A percentile compares a stretch with the other conserved stretches of the same genome.
These are phyloP conservation scores for Cololabis saira DNA, from an alignment of 2,113 vertebrate genomes.

Conservation along the genomic window DNA sequence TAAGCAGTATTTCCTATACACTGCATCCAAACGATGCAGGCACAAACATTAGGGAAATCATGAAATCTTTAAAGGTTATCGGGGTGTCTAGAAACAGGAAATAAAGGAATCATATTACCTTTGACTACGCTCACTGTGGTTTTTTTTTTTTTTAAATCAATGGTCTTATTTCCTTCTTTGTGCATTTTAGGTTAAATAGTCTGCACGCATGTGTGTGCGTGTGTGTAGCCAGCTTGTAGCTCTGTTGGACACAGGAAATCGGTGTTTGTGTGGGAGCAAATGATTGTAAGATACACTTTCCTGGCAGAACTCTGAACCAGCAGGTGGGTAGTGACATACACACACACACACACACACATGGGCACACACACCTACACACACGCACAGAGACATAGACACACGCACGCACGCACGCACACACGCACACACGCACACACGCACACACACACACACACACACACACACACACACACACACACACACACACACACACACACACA, in stretches of 20 bases:
- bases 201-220: not conserved
- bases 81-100: not conserved
- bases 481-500: constrained; percentile 13
- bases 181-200: not conserved
- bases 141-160: not conserved
- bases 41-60: not conserved
- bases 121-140: not conserved
- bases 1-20: not conserved
- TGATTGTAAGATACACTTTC: constrained; percentile 46
- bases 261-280: constrained; percentile 51
- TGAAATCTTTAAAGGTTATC: not conserved
- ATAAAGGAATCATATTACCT: not conserved
- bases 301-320: constrained; percentile 38
- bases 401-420: constrained; percentile 7
- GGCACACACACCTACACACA: constrained; percentile 11
- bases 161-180: not conserved
- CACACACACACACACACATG: not conserved
- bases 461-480: not conserved
- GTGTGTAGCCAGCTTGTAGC: constrained; percentile 59
- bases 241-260: constrained; percentile 66
- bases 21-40: not conserved
- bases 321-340: constrained; percentile 15
- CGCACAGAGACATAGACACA: constrained; percentile 9
- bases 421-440: constrained; percentile 6
- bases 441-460: constrained; percentile 5